These are phyloP conservation scores for Oscheius sp. DNA, from an alignment of 2,888 invertebrate species.

Conservation along the genomic window DNA sequence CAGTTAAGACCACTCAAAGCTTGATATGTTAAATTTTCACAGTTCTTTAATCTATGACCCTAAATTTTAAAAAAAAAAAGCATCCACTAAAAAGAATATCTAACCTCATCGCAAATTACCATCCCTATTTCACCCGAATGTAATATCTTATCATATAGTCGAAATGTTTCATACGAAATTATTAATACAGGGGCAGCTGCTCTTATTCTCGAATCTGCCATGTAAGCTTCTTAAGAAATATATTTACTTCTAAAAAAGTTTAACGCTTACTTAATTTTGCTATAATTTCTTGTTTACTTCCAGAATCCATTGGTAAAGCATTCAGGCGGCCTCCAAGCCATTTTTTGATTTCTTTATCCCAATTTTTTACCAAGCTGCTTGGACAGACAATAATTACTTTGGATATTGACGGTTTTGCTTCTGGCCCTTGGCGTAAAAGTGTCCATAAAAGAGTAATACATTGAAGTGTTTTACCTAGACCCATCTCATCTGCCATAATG, in stretches of 20 bases:
- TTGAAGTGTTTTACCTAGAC: constrained; percentile 89
- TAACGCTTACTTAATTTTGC: constrained; percentile 70
- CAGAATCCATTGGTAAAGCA: constrained; percentile 83
- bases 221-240: constrained; percentile 79
- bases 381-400: constrained; percentile 92
- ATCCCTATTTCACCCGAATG: constrained; percentile 91
- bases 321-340: constrained; percentile 87
- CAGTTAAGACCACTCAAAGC: constrained; percentile 90
- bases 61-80: constrained; percentile 58
- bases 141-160: constrained; percentile 87
- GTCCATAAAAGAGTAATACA: constrained; percentile 85
- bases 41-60: constrained; percentile 95
- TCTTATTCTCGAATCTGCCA: constrained; percentile 77
- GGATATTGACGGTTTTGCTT: constrained; percentile 86
- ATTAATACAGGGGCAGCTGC: constrained; percentile 90
- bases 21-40: constrained; percentile 95
- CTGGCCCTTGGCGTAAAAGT: constrained; percentile 82
- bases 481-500: constrained; percentile 99
- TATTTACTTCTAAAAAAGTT: not conserved
- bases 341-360: constrained; percentile 91
- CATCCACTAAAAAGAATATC: too few relatives aligned
- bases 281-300: constrained; percentile 83
- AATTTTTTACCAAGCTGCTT: constrained; percentile 88
- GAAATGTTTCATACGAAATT: constrained; percentile 97
- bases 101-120: constrained; percentile 92